Conservation (phyloP, 2,113 vertebrate genomes). For the Nerophis lumbriciformis region DNA sequence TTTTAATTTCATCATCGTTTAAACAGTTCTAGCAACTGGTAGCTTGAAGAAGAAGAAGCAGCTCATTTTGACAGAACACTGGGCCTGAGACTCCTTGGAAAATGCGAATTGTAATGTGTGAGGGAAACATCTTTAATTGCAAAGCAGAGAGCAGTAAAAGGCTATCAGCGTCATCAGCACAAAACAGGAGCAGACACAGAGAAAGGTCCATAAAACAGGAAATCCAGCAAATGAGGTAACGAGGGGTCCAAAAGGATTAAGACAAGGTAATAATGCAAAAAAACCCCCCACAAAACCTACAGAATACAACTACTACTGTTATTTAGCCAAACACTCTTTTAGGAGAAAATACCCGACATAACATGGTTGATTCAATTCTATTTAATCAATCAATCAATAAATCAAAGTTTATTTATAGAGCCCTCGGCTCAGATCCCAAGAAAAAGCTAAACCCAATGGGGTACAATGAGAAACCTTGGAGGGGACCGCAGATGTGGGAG, state of each 20-base stretch:
- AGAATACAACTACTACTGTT: background rate
- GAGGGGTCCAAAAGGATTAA: background rate
- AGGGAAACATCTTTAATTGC: conserved; percentile 3
- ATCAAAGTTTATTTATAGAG: too few relatives aligned
- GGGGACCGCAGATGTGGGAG: too few relatives aligned
- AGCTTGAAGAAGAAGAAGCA: background rate
- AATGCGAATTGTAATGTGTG: background rate
- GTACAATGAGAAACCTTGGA: too few relatives aligned
- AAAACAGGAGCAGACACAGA: background rate
- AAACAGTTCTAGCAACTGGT: too few relatives aligned
- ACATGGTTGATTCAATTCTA: too few relatives aligned
- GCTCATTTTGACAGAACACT: background rate
- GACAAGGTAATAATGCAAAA: background rate
- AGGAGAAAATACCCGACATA: background rate
- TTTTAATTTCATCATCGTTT: too few relatives aligned
- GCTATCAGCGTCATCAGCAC: conserved; percentile 5
- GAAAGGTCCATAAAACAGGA: conserved; percentile 5
- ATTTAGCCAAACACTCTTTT: too few relatives aligned
- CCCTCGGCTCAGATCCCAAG: too few relatives aligned
- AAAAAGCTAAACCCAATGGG: too few relatives aligned
- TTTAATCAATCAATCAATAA: too few relatives aligned
- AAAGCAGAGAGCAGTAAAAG: conserved; percentile 6
- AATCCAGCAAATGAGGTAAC: background rate
- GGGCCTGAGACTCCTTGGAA: background rate
- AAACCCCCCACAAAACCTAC: background rate